phyloP scores from a whole-genome alignment of 1,140 invertebrate genomes.

The Pinna nobilis region DNA sequence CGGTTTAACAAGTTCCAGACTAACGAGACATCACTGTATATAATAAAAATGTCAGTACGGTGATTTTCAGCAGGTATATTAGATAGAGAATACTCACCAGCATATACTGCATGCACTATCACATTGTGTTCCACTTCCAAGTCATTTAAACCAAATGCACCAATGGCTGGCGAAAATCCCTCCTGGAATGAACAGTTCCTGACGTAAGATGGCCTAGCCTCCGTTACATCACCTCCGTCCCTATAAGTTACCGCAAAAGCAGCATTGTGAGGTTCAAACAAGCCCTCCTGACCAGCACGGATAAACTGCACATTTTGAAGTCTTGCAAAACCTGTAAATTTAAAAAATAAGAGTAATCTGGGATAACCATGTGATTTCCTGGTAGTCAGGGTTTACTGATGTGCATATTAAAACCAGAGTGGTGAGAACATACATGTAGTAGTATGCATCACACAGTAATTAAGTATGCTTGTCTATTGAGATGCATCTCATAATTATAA shows the following conservation, averaged over 20 bases:
- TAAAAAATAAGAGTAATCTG: too few relatives aligned
- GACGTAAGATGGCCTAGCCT: slow-evolving; percentile 56
- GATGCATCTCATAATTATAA: too few relatives aligned
- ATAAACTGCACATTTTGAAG: slow-evolving; percentile 62
- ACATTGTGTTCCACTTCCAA: slow-evolving; percentile 55
- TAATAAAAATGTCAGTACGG: too few relatives aligned
- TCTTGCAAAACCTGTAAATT: slow-evolving; percentile 57
- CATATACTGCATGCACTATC: slow-evolving; percentile 53
- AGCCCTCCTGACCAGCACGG: slow-evolving; percentile 67
- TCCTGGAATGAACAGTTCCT: slow-evolving; percentile 59
- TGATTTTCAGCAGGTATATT: too few relatives aligned
- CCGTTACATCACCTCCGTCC: slow-evolving; percentile 40
- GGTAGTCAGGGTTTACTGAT: too few relatives aligned
- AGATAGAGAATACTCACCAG: slow-evolving; percentile 39
- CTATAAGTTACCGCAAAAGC: slow-evolving; percentile 62
- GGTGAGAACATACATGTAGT: too few relatives aligned
- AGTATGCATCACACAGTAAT: too few relatives aligned
- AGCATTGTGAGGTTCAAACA: slow-evolving; percentile 51
- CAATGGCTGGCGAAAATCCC: slow-evolving; percentile 63
- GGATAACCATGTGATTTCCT: too few relatives aligned
- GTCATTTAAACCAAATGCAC: slow-evolving; percentile 52
- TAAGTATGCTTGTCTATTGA: too few relatives aligned
- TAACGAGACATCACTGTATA: too few relatives aligned
- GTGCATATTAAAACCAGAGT: too few relatives aligned
- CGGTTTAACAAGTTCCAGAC: too few relatives aligned